Evolutionary conservation across 2,888 invertebrate genomes (phyloP), one percentile per base, ranked within the genome.

Genomic region (Ectropis crepuscularia): DNA sequence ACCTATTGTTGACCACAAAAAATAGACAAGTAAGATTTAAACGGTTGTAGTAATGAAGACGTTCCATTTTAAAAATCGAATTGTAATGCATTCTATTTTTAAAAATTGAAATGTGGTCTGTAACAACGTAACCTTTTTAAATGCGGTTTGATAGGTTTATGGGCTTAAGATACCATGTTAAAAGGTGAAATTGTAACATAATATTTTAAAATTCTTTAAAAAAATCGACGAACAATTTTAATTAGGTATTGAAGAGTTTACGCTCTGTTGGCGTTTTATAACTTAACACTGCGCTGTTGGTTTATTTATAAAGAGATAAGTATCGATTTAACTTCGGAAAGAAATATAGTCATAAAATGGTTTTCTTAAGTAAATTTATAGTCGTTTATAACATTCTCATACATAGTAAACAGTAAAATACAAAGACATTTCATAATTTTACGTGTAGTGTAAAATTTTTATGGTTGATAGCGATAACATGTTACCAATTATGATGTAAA

Each of bases 51-150:
- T 45, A 43, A 57, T 51, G 49, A 53, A 53, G 45, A 55, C 49
- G 53, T 54, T 63, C 54, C 54, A 42, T 55, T 63, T 50, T 50
- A 45, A 46, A 59, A 63, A 58, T 54, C 36, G 53, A 63, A 38
- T 55, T 50, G 49, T 55, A 51, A 50, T 54, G 54, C 63, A 37
- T 59, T 63, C 58, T 59, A 59, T 59, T 59, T n/a, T 59, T 50
- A 54, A 58, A 63, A 54, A 48, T 50, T 54, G 11, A 45, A 53
- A 49, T 58, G 45, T 36, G 39, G 58, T 9, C 46, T 5, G 43
- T 54, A 54, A n/a, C 41, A 41, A 10, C 41, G 46, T 50, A 63
- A 55, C 50, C 54, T 58, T 63, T 63, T 62, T 53, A 49, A 54
- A 59, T 39, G 46, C 45, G 10, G n/a, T 12, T 9, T 63, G 63